phyloP scores from a whole-genome alignment of 2,113 vertebrate species.

The Gobiocypris rarus region DNA sequence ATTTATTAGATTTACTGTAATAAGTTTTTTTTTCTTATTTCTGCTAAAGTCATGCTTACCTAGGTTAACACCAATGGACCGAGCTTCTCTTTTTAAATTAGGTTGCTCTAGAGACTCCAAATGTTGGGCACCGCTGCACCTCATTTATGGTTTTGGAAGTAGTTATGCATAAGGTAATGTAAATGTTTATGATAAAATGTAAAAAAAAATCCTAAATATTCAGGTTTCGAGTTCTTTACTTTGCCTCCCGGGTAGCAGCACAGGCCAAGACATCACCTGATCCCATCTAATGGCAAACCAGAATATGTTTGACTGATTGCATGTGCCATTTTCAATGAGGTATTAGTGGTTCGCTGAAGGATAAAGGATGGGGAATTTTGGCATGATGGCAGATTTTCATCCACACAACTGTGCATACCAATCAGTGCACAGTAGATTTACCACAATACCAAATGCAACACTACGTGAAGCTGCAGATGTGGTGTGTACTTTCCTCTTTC shows the following conservation, averaged over 20 bases:
- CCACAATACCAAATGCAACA: neutral
- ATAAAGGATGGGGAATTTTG: neutral
- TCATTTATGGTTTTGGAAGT: constrained; percentile 30
- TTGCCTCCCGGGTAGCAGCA: constrained; percentile 7
- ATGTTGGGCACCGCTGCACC: neutral
- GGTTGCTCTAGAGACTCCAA: neutral
- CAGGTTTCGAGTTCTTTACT: constrained; percentile 18
- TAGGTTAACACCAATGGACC: constrained; percentile 15
- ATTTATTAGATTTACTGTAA: constrained; percentile 61
- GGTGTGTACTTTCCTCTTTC: neutral
- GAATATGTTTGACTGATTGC: constrained; percentile 4
- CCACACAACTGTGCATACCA: neutral
- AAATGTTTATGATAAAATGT: constrained; percentile 9
- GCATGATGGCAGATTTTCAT: neutral
- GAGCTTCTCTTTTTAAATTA: constrained; percentile 21
- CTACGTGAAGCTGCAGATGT: neutral
- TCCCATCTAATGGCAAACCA: constrained; percentile 9
- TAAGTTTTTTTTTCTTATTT: constrained; percentile 48
- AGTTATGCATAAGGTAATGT: constrained; percentile 24
- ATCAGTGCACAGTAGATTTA: constrained; percentile 2
- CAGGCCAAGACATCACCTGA: constrained; percentile 18
- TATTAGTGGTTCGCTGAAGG: neutral
- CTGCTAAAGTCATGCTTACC: constrained; percentile 3
- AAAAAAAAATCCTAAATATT: neutral
- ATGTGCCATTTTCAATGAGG: constrained; percentile 35